Evolutionary conservation across 1,140 invertebrate genomes (phyloP), one percentile per base, ranked within the genome.

Genomic region (Cotesia vestalis): DNA sequence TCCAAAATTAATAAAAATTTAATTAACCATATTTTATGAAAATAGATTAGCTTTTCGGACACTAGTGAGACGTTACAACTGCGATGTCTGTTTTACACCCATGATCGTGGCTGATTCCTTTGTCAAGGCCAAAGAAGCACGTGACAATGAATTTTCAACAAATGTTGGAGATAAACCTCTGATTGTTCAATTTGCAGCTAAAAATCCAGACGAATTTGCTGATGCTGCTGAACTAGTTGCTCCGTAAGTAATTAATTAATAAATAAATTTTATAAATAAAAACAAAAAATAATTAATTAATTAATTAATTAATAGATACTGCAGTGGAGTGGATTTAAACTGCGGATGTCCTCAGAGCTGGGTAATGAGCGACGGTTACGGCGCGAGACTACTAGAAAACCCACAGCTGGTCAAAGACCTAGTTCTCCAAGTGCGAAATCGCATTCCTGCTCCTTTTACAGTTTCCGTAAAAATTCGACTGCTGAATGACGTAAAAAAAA

Each of bases 51-150:
- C 95, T 78, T 98, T 98, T 82, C 88, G 96, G 79, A 89, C 88
- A 62, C 84, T 98, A 12, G 94, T 97, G 2, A 88, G 92, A 82
- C 90, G 91, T 80, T 97, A 98, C 85, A 91, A 91, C 67, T 96
- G 95, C 79, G 95, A 99, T 84, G 84, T 99, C 66, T 92, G 94
- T 67, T 99, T 95, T 80, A 97, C 96, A 0, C 97, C 97, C 20
- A 99, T 99, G 97, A 98, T 99, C 74, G 86, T 98, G 69, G 95
- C 96, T 0, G 93, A 98, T 84, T 96, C 95, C 4, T 98, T 99
- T 88, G 90, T 96, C 59, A 90, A 92, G 81, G 98, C 96, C 73
- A 84, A 90, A 36, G 94, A 96, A 88, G 97, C 96, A 34, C 90
- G 97, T 78, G 87, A 91, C 27, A 95, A 91, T 87, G 97, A 98